phyloP scores from a whole-genome alignment of 2,797 vertebrate genomes.

The Tympanoctomys barrerae region DNA sequence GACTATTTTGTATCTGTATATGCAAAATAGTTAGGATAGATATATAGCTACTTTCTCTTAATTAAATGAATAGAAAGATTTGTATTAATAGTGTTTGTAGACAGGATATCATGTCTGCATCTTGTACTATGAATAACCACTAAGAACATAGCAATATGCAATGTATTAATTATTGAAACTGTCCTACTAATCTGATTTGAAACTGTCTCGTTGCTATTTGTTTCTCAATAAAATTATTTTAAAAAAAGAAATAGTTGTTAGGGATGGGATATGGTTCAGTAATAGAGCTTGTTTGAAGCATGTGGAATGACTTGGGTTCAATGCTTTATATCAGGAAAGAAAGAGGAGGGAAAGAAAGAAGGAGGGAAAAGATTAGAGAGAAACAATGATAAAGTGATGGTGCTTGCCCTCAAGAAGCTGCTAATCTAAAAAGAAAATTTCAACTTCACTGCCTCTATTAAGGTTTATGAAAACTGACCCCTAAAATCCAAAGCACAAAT shows the following conservation, averaged over 20 bases:
- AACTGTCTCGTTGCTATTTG: too few species aligned
- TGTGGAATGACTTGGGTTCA: neutral
- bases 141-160: too few species aligned
- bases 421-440: slow-evolving; percentile 30
- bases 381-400: neutral
- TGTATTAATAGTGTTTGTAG: too few species aligned
- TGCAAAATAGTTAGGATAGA: too few species aligned
- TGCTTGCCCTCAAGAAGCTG: neutral
- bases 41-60: too few species aligned
- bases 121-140: too few species aligned
- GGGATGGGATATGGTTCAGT: neutral
- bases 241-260: neutral
- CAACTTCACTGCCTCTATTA: neutral
- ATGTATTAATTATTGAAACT: too few species aligned
- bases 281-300: neutral
- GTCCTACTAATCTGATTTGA: too few species aligned
- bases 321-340: neutral
- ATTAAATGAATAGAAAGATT: too few species aligned
- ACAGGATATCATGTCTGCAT: too few species aligned
- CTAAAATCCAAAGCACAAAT: neutral
- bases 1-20: too few species aligned
- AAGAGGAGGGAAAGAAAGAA: neutral
- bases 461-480: neutral
- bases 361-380: neutral
- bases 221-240: too few species aligned